A percentile compares a stretch with the other conserved stretches of the same genome.
Conservation (phyloP, 2,888 invertebrate species). For the Temnothorax unifasciatus region DNA sequence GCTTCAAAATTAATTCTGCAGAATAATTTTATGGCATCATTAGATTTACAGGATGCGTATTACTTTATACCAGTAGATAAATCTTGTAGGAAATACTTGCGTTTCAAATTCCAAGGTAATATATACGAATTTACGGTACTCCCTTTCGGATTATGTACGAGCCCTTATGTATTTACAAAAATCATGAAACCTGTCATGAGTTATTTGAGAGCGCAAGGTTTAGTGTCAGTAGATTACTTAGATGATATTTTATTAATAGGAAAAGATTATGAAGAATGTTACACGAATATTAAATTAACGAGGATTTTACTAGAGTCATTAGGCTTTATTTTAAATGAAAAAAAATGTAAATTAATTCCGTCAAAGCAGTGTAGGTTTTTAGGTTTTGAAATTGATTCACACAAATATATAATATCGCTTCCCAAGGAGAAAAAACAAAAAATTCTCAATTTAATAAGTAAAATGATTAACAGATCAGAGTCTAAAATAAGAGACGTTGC, state of each 20-base stretch:
- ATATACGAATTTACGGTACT: slow-evolving; percentile 29
- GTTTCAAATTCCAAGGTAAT: slow-evolving; percentile 28
- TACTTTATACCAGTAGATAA: slow-evolving; percentile 21
- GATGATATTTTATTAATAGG: slow-evolving; percentile 30
- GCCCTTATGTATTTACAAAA: slow-evolving; percentile 40
- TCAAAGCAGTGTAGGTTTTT: slow-evolving; percentile 5
- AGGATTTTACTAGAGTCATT: neutral
- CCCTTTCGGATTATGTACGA: slow-evolving; percentile 4
- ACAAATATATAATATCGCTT: neutral
- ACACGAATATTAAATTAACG: neutral
- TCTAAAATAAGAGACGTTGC: neutral
- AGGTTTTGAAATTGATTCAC: slow-evolving; percentile 17
- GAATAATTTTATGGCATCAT: neutral
- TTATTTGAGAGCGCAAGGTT: neutral
- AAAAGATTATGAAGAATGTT: neutral
- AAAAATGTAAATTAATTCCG: neutral
- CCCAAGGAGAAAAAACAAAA: neutral
- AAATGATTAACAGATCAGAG: neutral
- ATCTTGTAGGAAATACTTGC: slow-evolving; percentile 27
- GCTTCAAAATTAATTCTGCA: slow-evolving; percentile 8
- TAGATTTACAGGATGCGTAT: slow-evolving; percentile 39
- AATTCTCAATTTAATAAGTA: neutral
- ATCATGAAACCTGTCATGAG: slow-evolving; percentile 15
- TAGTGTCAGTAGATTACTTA: slow-evolving; percentile 5
- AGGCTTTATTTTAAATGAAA: slow-evolving; percentile 37